phyloP scores from a whole-genome alignment of 30 jellyfish, hydroid and myxozoan genomes.

The Morbakka virulenta region DNA sequence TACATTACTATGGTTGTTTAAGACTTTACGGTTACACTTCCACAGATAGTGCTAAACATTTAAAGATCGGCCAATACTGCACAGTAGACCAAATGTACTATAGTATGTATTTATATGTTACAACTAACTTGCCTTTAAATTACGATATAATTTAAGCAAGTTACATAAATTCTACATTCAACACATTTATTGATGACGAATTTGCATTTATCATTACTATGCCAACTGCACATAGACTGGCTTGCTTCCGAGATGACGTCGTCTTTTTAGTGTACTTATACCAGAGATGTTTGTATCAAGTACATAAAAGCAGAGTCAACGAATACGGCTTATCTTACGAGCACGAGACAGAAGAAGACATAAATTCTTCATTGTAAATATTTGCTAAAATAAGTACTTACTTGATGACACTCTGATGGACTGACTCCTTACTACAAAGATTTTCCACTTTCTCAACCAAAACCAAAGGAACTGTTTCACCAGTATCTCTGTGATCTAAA shows the following conservation, averaged over 20 bases:
- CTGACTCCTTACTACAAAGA: not conserved
- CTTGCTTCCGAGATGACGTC: constrained; percentile 98
- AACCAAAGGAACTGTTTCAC: constrained; percentile 11
- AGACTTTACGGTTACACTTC: too few species aligned
- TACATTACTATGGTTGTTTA: too few species aligned
- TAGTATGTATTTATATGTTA: too few species aligned
- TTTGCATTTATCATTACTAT: constrained; percentile 92
- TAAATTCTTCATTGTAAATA: not conserved
- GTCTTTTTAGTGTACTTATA: constrained; percentile 77
- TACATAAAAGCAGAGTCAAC: constrained; percentile 80
- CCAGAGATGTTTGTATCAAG: constrained; percentile 97
- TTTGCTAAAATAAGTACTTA: not conserved
- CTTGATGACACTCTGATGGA: constrained; percentile 43
- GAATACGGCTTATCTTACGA: constrained; percentile 91
- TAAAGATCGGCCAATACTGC: too few species aligned
- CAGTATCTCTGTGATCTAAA: not conserved
- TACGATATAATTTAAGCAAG: too few species aligned
- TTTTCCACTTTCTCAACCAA: constrained; percentile 61
- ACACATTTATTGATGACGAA: constrained; percentile 92
- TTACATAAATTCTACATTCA: too few species aligned
- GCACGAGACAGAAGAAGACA: constrained; percentile 23
- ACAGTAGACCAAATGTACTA: too few species aligned
- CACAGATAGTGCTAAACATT: too few species aligned
- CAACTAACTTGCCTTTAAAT: too few species aligned
- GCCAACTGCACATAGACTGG: constrained; percentile 99